Base-by-base conservation (phyloP, 1,140 invertebrate genomes). In the Sinella curviseta region DNA sequence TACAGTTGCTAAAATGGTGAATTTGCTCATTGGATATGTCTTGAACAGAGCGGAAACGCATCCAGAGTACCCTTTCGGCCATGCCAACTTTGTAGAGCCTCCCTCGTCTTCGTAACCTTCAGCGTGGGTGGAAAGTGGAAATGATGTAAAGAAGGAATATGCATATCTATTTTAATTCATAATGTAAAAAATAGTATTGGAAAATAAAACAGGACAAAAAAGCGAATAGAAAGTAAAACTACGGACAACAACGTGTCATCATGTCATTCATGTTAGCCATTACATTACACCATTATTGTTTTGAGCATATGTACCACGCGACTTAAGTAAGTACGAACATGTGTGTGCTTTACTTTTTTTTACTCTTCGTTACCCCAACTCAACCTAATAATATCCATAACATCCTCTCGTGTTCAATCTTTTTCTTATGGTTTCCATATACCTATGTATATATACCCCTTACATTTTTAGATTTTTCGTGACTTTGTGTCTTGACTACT, bases 31-130 rank as follows among this genome's bases (percentile, higher is more conserved):
- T 31, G 4, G 12, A 14, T 33, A 33, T 33, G 24, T 70, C 24
- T 33, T 70, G 26, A 33, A 33, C 39, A 75, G 74, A 8, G 34
- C 35, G 14, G 74, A 75, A 2, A 75, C 14, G 2, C 74, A 75
- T 48, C 74, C 74, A 2, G 74, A 75, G 28, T 75, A 75, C 39
- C 74, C 74, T 39, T 75, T 75, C 39, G 65, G 28, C 12, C 31
- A 30, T 33, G 3, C 65, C 26, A 30, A 33, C 65, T 70, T 70
- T 70, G 26, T 30, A 31, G 3, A 2, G 31, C 65, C 65, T 4
- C 65, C 65, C 4, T 65, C 57, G 24, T n/a, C 16, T 26, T 12
- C 8, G 26, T 26, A n/a, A 65, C 4, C 57, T 26, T 17, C 57
- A 65, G 24, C 14, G 26, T 20, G 20, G 20, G 8, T 20, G 39